Percentiles rank a stretch among this genome's conserved stretches.
Evolutionary conservation across 2,888 invertebrate species (phyloP).

Genomic region (Ormyrus rosae): DNA sequence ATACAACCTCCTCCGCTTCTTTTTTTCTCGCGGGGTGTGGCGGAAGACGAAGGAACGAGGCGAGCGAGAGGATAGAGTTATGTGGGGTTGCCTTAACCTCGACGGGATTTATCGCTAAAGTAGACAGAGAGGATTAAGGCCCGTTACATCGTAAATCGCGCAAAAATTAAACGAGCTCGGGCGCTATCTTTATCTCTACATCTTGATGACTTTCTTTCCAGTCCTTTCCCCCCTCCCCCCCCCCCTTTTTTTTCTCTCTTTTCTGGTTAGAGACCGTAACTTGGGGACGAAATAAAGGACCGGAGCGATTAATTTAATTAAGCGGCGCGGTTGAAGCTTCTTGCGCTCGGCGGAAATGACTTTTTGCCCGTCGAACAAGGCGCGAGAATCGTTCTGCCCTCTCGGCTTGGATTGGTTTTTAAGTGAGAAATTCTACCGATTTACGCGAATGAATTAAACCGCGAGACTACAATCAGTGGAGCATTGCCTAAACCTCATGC

Average conservation of each 20-base stretch:
- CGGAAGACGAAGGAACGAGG: background rate
- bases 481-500: too few species aligned
- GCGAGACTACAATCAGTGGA: too few species aligned
- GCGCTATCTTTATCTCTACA: background rate
- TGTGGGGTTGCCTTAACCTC: constrained; percentile 22
- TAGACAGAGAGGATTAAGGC: constrained; percentile 43
- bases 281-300: background rate
- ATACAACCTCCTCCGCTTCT: too few species aligned
- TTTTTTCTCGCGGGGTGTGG: constrained; percentile 1
- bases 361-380: too few species aligned
- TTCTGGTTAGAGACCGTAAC: background rate
- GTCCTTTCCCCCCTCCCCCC: background rate
- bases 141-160: constrained; percentile 45
- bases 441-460: too few species aligned
- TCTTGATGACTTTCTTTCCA: constrained; percentile 3
- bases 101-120: constrained; percentile 40
- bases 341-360: background rate
- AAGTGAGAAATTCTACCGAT: too few species aligned
- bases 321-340: background rate
- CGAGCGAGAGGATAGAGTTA: constrained; percentile 16
- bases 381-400: too few species aligned
- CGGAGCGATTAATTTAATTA: constrained; percentile 25
- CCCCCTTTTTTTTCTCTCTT: too few species aligned
- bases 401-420: too few species aligned
- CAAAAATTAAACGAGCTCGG: constrained; percentile 32